Base-by-base conservation (phyloP, 2,113 vertebrate genomes). In the Turdus rufiventris region DNA sequence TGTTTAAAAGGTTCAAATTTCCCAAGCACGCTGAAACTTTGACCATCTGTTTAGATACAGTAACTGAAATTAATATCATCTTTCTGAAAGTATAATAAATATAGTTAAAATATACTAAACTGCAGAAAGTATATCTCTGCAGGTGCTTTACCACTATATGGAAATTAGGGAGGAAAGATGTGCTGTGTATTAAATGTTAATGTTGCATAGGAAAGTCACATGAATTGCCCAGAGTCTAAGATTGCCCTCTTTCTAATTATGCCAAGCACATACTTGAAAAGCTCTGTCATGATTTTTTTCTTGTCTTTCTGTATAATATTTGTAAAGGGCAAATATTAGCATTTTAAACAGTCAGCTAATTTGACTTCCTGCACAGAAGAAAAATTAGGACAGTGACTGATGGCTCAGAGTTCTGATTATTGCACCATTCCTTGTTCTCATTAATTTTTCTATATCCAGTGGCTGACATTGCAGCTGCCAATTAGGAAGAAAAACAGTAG, bases 301-400 rank as follows among this genome's bases (percentile, higher is more conserved):
- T 10, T 65, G 25, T 86, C 63, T 43, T 84, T 96, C 65, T 80
- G 42, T 79, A 40, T 89, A 77, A 58, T 74, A 75, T 76, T 93
- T 96, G 89, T 85, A 93, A 95, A 97, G 90, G 92, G 48, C 86
- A 93, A 94, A 70, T 85, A 94, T 97, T 97, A 96, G 66, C 87
- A 95, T 97, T 96, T 97, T 88, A 93, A 85, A 72, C 61, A 92
- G 78, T 97, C 93, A 97, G 94, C 76, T 94, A 79, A 63, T 95
- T 97, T 89, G 65, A 54, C 36, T 85, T 96, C 85, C 75, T 86
- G 53, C 47, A 79, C 14, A 70, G 78, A 66, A 87, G 36, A 62
- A 88, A 95, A 96, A 94, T 91, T 67, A 91, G 71, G 85, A 91
- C 85, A 89, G 47, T 91, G 87, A 94, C 73, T 94, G 90, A 94